Base-by-base conservation (phyloP, 1,140 invertebrate species). In the Sycophaga agraensis region DNA sequence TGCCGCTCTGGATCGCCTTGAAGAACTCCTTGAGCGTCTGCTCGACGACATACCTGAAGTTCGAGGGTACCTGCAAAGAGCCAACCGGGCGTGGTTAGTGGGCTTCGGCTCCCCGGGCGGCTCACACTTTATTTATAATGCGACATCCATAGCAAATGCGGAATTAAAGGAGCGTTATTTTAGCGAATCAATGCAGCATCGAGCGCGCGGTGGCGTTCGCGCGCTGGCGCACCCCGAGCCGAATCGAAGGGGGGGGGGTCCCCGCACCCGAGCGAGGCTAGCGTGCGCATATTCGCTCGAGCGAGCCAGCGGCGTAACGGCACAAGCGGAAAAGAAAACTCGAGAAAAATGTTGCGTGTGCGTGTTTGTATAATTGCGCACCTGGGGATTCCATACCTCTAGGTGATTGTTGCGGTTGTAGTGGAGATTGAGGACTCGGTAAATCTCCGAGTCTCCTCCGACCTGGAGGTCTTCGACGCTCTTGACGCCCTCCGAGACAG, bases 351-450 rank as follows among this genome's bases (percentile, higher is more conserved):
- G 66, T 65, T 73, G 71, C 71, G 61, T 69, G 74, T 76, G 73
- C 11, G 4, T 73, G 24, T 77, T 67, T 67, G 66, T 74, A 63
- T 73, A 70, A 64, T 78, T 79, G 82, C 82, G 84, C 83, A 86
- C 83, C 82, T 86, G 82, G 68, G 82, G 83, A 71, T 81, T 80
- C 80, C 83, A 87, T 87, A 99, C 97, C 92, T 99, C 95, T 85
- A 99, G 97, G 87, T 99, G 97, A 87, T 99, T 99, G 84, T 99
- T 99, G 81, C 97, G 87, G 85, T 99, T 99, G 86, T 99, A 99
- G 81, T 99, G 98, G 63, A 98, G 88, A 83, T 99, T 99, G 69
- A 99, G 88, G 68, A 97, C 93, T 74, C 97, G 87, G 84, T 98
- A 97, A 66, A 99, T 88, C 83, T 99, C 97, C 50, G 94, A 97